Evolutionary conservation across 2,113 vertebrate genomes (phyloP), one percentile per base, ranked within the genome.

Genomic region (Platycercus adscitus): DNA sequence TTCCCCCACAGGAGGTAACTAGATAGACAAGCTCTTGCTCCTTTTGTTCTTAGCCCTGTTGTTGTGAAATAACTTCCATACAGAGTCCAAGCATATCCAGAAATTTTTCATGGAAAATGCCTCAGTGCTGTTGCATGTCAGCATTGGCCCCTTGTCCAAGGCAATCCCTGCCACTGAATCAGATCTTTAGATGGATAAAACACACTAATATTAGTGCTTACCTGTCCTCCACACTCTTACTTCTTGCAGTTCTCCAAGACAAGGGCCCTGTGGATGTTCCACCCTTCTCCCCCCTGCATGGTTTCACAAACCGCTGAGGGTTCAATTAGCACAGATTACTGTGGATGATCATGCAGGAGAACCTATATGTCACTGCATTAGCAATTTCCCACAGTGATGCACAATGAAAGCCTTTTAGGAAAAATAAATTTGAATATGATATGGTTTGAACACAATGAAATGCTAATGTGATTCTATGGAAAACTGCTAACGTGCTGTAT

Each of bases 351-450:
- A 15, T 84, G 81, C 72, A 80, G 89, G 87, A 95, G 94, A 92
- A 94, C 78, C 86, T 96, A 81, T 88, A 88, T 82, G 93, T 95
- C 95, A 88, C n/a, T 96, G 93, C 95, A 94, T 96, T 96, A 96
- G 83, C 96, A 91, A 53, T 96, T 97, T 97, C 91, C 94, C 91
- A 79, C 95, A 96, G 96, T 93, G 75, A 93, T 92, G 86, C 80
- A 96, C 96, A 97, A 81, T 95, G 90, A 91, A 95, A 95, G 49
- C 92, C 96, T 96, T 97, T 97, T 96, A 97, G 95, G 53, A 65
- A 90, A 94, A 95, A 77, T 64, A 95, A 82, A 84, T 97, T 96
- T 95, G 92, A 90, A 86, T 94, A 80, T 61, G 89, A 76, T 95
- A 89, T 15, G 53, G 55, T 64, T 94, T 85, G 83, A 93, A 85